phyloP scores from a whole-genome alignment of 2,888 invertebrate species.

The Coecobrya sp. region DNA sequence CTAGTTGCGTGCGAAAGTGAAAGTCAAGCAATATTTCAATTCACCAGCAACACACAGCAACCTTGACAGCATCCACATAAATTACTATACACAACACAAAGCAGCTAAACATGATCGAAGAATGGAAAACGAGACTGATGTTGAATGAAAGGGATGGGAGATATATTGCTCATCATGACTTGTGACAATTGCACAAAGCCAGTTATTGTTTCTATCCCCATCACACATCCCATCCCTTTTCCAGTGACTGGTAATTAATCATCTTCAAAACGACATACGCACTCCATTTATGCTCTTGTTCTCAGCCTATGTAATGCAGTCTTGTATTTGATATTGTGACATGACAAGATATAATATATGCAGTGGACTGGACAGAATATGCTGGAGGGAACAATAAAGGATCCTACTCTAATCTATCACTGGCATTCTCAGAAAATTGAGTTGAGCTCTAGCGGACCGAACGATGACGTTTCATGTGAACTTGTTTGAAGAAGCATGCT shows the following conservation, averaged over 20 bases:
- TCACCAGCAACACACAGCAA: background rate
- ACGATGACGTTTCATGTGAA: no score
- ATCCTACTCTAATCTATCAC: no score
- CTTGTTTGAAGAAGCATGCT: no score
- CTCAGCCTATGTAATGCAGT: background rate
- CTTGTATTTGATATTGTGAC: no score
- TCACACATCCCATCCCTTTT: background rate
- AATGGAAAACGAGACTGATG: background rate
- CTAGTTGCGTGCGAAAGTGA: background rate
- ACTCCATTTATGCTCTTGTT: background rate
- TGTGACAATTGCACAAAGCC: constrained; percentile 5
- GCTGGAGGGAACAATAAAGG: no score
- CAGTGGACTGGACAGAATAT: no score
- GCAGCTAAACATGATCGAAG: background rate
- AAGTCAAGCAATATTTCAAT: constrained; percentile 1
- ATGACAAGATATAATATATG: no score
- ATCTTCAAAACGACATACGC: constrained; percentile 55
- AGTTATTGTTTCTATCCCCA: background rate
- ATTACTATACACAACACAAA: background rate
- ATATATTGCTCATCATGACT: background rate
- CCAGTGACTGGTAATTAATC: constrained; percentile 61
- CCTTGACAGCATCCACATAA: constrained; percentile 40
- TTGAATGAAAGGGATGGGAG: background rate
- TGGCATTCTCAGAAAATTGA: no score
- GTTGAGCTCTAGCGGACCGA: no score